Conservation (phyloP, 2,113 vertebrate genomes). For the Chelonoidis abingdonii region DNA sequence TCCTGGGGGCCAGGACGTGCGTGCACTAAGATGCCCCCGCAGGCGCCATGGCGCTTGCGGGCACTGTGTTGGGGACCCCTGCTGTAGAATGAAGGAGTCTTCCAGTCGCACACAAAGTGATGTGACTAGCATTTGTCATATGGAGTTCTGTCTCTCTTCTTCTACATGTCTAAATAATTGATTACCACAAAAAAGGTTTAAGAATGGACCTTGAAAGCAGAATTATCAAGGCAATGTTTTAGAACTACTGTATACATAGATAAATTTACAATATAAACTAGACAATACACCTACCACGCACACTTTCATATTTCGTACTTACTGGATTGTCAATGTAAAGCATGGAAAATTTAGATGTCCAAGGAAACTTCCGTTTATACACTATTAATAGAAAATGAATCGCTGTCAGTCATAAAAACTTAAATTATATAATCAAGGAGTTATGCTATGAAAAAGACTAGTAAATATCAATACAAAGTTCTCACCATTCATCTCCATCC, state of each 20-base stretch:
- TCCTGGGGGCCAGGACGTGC: too few species aligned
- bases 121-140: not conserved
- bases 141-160: not conserved
- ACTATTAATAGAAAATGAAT: slow-evolving; percentile 66
- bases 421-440: not conserved
- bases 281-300: not conserved
- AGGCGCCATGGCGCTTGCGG: too few species aligned
- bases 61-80: too few species aligned
- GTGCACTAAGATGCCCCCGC: too few species aligned
- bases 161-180: not conserved
- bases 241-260: not conserved
- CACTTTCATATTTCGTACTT: slow-evolving; percentile 12
- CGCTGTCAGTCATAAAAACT: not conserved
- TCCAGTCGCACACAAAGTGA: not conserved
- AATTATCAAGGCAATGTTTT: not conserved
- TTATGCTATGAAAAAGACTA: not conserved
- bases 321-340: slow-evolving; percentile 87
- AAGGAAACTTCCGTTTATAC: slow-evolving; percentile 78
- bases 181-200: not conserved
- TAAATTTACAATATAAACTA: not conserved
- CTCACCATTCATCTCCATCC: not conserved
- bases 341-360: slow-evolving; percentile 84
- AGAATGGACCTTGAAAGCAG: not conserved
- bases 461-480: not conserved
- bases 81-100: not conserved